Conservation (phyloP, 2,113 vertebrate species). For the Herpetotheres cachinnans region DNA sequence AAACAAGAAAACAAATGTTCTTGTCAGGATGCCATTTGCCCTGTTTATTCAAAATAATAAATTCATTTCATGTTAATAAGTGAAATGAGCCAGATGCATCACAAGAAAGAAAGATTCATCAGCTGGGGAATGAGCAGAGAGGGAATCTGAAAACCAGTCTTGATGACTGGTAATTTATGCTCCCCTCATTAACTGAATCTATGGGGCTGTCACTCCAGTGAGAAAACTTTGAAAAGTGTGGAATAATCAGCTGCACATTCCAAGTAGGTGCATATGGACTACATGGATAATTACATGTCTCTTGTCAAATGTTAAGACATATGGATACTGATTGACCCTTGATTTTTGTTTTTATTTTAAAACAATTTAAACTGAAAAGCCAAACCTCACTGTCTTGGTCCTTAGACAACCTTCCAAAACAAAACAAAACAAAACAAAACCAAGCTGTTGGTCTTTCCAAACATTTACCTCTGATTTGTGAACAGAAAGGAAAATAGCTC, state of each 20-base stretch:
- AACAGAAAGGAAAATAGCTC: neutral
- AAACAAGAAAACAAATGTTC: neutral
- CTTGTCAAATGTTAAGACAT: neutral
- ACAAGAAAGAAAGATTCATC: neutral
- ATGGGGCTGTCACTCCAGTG: neutral
- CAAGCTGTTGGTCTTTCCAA: neutral
- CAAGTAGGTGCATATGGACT: neutral
- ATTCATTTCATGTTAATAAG: neutral
- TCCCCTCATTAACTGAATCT: neutral
- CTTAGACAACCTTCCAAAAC: neutral
- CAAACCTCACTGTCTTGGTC: neutral
- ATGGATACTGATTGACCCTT: rapidly evolving
- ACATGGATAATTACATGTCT: neutral
- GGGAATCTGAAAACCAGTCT: neutral
- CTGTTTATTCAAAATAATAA: neutral
- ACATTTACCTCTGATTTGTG: neutral
- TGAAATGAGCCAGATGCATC: neutral
- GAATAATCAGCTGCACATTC: neutral
- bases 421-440: neutral
- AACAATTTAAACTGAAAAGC: neutral
- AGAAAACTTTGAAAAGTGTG: neutral
- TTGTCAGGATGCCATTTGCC: neutral
- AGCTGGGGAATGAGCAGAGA: neutral
- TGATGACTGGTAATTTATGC: neutral
- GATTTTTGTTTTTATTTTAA: neutral